Conservation (phyloP, 2,888 invertebrate species). For the Trichogramma dendrolimi region DNA sequence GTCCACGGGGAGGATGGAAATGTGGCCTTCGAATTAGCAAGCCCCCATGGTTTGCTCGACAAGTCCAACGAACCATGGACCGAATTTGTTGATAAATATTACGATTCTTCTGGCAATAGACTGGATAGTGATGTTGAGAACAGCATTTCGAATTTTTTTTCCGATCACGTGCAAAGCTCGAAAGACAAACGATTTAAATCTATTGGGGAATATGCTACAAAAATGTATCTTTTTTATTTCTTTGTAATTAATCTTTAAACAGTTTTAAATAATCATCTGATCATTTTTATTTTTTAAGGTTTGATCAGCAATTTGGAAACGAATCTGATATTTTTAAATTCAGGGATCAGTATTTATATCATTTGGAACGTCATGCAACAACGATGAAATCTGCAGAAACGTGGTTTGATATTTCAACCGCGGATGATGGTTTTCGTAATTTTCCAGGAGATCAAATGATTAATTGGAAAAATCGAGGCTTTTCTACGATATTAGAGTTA, state of each 20-base stretch:
- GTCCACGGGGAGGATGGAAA: slow-evolving; percentile 39
- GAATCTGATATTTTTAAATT: neutral
- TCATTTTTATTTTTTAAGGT: neutral
- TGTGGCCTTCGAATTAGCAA: slow-evolving; percentile 36
- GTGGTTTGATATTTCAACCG: slow-evolving; percentile 22
- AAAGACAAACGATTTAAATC: too few relatives aligned
- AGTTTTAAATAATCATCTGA: neutral
- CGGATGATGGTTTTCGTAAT: neutral
- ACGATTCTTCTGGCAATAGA: neutral
- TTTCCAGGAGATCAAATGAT: slow-evolving; percentile 27
- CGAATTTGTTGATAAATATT: slow-evolving; percentile 9
- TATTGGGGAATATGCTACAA: too few relatives aligned
- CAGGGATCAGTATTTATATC: slow-evolving; percentile 1
- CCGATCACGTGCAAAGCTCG: too few relatives aligned
- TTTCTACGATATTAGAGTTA: slow-evolving; percentile 40
- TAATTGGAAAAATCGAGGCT: slow-evolving; percentile 42
- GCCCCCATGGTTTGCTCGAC: slow-evolving; percentile 35
- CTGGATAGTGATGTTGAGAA: neutral
- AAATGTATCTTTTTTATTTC: too few relatives aligned
- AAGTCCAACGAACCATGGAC: neutral
- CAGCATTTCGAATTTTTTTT: neutral
- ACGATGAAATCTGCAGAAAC: slow-evolving; percentile 13
- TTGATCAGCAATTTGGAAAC: slow-evolving; percentile 1
- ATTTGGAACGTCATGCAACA: neutral
- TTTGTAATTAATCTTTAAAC: neutral